Conservation (phyloP, 53 echinoderm and acorn worm genomes). For the Paracentrotus lividus region DNA sequence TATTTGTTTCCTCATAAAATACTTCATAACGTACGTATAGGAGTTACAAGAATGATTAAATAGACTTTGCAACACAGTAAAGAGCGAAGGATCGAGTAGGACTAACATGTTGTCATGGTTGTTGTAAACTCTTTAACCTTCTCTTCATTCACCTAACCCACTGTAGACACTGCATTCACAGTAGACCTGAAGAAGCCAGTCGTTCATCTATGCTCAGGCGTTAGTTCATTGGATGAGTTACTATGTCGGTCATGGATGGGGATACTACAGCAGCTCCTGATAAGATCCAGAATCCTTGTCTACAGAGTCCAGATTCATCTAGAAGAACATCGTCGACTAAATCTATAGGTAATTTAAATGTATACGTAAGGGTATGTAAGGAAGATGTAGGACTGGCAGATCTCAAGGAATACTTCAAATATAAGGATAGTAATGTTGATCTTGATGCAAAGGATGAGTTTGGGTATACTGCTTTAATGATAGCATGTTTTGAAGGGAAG, state of each 20-base stretch:
- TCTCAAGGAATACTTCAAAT: neutral
- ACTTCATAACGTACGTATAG: too few relatives aligned
- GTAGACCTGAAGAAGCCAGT: neutral
- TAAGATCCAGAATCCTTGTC: neutral
- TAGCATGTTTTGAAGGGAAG: neutral
- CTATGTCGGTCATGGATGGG: neutral
- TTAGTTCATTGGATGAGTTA: too few relatives aligned
- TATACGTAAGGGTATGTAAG: too few relatives aligned
- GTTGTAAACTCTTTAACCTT: neutral
- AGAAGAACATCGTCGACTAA: neutral
- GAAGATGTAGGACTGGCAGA: neutral
- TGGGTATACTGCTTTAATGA: neutral
- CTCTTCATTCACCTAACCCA: neutral
- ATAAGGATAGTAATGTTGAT: neutral
- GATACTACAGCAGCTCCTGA: too few relatives aligned
- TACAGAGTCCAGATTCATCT: neutral
- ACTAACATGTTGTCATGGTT: too few relatives aligned
- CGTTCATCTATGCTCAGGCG: neutral
- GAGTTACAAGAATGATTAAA: too few relatives aligned
- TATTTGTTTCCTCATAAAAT: too few relatives aligned
- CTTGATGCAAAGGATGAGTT: neutral
- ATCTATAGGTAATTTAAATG: too few relatives aligned
- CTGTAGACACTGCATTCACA: neutral
- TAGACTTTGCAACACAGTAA: too few relatives aligned
- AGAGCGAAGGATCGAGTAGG: too few relatives aligned